A percentile compares a stretch with the other conserved stretches of the same genome.
These are phyloP conservation scores for Tetranychus piercei DNA, from an alignment of 2,888 invertebrate genomes.

Conservation along the genomic window DNA sequence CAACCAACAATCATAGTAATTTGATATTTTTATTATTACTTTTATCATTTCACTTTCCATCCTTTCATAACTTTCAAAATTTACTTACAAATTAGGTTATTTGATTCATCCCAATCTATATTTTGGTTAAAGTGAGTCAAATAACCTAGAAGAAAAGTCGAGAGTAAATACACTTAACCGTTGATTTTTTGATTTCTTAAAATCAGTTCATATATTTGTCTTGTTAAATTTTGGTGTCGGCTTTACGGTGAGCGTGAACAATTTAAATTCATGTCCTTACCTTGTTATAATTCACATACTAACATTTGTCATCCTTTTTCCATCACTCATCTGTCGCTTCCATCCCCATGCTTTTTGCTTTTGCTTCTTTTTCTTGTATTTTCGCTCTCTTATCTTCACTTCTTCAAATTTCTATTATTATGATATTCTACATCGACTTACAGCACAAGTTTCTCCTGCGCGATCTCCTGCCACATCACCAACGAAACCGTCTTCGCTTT, in stretches of 20 bases:
- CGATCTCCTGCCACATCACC: slow-evolving; percentile 17
- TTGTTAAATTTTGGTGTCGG: neutral
- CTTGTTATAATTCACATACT: neutral
- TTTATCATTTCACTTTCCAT: neutral
- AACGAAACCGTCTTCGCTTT: slow-evolving; percentile 17
- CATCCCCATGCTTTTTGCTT: neutral
- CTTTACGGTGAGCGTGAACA: neutral
- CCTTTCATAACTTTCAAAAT: neutral
- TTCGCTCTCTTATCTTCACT: neutral
- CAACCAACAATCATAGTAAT: slow-evolving; percentile 2
- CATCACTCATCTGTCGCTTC: neutral
- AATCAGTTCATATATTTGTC: neutral
- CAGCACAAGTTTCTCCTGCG: slow-evolving; percentile 8
- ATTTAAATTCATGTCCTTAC: neutral
- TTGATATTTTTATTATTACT: neutral
- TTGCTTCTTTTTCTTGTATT: neutral
- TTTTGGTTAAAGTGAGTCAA: no score
- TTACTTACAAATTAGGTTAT: no score
- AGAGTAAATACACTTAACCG: neutral
- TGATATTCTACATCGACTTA: neutral
- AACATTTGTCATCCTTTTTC: slow-evolving; percentile 1
- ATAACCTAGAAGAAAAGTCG: no score
- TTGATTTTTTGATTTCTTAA: neutral
- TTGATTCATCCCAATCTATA: no score
- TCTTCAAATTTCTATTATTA: neutral